These are phyloP conservation scores for Meteorus colon DNA, from an alignment of 2,888 invertebrate species.

Conservation along the genomic window DNA sequence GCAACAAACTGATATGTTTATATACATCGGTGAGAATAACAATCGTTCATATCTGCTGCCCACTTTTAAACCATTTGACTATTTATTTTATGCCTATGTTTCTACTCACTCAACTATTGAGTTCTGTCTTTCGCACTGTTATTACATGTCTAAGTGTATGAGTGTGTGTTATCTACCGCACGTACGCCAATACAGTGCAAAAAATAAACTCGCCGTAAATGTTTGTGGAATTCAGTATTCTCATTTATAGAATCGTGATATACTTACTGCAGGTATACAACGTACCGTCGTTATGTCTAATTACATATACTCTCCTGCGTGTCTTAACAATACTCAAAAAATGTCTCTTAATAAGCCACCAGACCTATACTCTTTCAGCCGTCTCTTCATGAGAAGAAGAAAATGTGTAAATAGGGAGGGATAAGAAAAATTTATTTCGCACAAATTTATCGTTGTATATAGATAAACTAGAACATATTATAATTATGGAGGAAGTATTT, in stretches of 20 bases:
- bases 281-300: conserved; percentile 47
- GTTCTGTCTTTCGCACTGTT: not conserved
- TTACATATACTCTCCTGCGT: conserved; percentile 47
- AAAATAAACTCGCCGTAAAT: conserved; percentile 56
- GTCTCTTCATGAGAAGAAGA: not conserved
- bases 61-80: not conserved
- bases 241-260: conserved; percentile 54
- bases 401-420: not conserved
- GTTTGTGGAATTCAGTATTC: conserved; percentile 56
- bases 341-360: conserved; percentile 34
- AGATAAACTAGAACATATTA: too few relatives aligned
- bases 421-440: too few relatives aligned
- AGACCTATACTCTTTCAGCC: conserved; percentile 20
- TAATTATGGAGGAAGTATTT: too few relatives aligned
- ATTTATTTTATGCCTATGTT: not conserved
- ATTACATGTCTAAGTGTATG: not conserved
- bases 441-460: too few relatives aligned
- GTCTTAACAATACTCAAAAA: conserved; percentile 45
- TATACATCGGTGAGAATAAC: not conserved
- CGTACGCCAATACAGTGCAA: conserved; percentile 44
- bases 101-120: conserved; percentile 9
- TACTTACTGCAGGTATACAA: conserved; percentile 25
- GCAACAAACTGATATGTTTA: not conserved
- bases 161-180: not conserved
- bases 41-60: conserved; percentile 4